Evolutionary conservation across 23 tunicate species (phyloP).

Genomic region (Ciona savignyi): DNA sequence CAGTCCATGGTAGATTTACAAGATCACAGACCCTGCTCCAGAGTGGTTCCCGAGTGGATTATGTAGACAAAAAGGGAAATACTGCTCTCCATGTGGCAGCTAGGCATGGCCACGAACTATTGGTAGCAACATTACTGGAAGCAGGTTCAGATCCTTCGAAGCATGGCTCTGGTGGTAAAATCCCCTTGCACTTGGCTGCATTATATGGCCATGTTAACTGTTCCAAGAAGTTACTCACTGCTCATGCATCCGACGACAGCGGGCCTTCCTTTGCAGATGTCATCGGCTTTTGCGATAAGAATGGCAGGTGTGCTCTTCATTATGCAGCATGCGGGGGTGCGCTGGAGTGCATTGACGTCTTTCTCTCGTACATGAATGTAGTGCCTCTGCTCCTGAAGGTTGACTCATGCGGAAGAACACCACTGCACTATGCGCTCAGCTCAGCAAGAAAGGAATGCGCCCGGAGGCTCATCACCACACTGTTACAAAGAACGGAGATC

Average conservation of each 20-base stretch:
- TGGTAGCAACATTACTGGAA: slow-evolving; percentile 62
- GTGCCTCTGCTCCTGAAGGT: slow-evolving; percentile 16
- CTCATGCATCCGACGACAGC: slow-evolving; percentile 24
- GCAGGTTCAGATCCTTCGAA: slow-evolving; percentile 60
- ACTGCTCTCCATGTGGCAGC: slow-evolving; percentile 91
- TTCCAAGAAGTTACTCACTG: slow-evolving; percentile 49
- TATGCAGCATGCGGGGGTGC: slow-evolving; percentile 95
- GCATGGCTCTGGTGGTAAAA: slow-evolving; percentile 61
- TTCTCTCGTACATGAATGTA: slow-evolving; percentile 46
- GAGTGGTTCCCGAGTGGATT: slow-evolving; percentile 51
- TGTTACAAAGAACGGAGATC: neutral
- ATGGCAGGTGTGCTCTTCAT: slow-evolving; percentile 70
- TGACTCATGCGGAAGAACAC: slow-evolving; percentile 73
- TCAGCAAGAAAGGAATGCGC: slow-evolving; percentile 73
- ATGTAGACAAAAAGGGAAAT: slow-evolving; percentile 60
- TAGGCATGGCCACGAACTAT: slow-evolving; percentile 75
- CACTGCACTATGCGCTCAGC: slow-evolving; percentile 90
- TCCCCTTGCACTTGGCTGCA: slow-evolving; percentile 70
- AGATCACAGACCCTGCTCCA: slow-evolving; percentile 74
- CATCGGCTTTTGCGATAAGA: slow-evolving; percentile 40
- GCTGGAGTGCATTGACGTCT: slow-evolving; percentile 81
- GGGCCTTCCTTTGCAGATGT: slow-evolving; percentile 27
- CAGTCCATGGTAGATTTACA: slow-evolving; percentile 84
- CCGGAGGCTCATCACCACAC: slow-evolving; percentile 41
- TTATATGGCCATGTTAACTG: slow-evolving; percentile 77